Evolutionary conservation across 2,797 vertebrate genomes (phyloP), one percentile per base, ranked within the genome.

Genomic region (Sciaenops ocellatus): DNA sequence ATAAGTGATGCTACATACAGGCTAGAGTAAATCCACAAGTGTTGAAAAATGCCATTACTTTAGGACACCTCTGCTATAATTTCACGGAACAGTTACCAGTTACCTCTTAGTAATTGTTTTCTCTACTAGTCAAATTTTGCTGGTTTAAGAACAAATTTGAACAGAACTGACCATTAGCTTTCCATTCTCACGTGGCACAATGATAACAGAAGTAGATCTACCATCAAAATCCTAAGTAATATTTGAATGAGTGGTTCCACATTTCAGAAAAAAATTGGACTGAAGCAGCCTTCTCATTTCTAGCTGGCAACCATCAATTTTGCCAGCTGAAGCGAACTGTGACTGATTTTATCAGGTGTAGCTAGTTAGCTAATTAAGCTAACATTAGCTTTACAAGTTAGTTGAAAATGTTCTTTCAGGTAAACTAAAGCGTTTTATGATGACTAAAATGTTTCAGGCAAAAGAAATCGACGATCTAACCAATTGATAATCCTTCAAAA

Each of bases 381-480:
- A 52, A 72, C n/a, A 24, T 42, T 72, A 60, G 56, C 69, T 51
- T 17, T 48, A 42, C n/a, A 47, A 52, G 34, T 42, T 28, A 22
- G 69, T 24, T 38, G 1, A 26, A 71, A 61, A 20, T 22, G 1
- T 16, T 50, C 7, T 63, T 69, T 77, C 51, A 30, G 16, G 64
- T 9, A 30, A 34, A 52, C 44, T 48, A 47, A 73, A 41, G 38
- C 3, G 22, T 44, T 68, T 50, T 38, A 44, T 38, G 68, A 48
- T 38, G 55, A 20, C 13, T 5, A 5, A 30, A 30, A 5, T 30
- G 4, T 30, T 30, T 30, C 28, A 30, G 28, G 2, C 10, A 63
- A 47, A 28, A 20, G 3, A 55, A 55, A 68, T 41, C 1, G 3
- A 8, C 55, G 28, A 20, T n/a, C 10, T 28, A 17, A 20, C 8